A percentile compares a stretch with the other conserved stretches of the same genome.
These are phyloP conservation scores for Leucozona laternaria DNA, from an alignment of 2,888 invertebrate species.

Conservation along the genomic window DNA sequence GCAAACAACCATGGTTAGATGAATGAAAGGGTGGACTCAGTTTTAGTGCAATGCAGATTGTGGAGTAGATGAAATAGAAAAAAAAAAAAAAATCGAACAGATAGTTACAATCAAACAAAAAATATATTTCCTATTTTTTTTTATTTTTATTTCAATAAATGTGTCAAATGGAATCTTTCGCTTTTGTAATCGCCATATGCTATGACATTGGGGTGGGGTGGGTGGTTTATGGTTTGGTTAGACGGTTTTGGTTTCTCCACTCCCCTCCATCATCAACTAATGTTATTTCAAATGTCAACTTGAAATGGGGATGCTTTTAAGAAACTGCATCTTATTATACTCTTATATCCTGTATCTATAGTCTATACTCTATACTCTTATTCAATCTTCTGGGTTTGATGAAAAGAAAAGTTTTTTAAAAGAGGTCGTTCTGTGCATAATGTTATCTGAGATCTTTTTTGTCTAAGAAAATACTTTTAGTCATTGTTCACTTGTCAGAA, in stretches of 20 bases:
- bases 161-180: conserved; percentile 64
- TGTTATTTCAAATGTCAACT: conserved; percentile 46
- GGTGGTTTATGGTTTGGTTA: background rate
- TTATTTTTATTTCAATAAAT: conserved; percentile 51
- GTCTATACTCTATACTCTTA: background rate
- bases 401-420: conserved; percentile 36
- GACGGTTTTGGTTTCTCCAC: background rate
- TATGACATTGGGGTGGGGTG: conserved; percentile 10
- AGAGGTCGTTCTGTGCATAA: conserved; percentile 29
- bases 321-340: conserved; percentile 45
- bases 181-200: conserved; percentile 58
- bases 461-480: conserved; percentile 36
- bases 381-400: conserved; percentile 39
- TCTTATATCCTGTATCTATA: background rate
- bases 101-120: conserved; percentile 16
- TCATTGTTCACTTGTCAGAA: conserved; percentile 58
- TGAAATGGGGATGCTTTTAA: conserved; percentile 12
- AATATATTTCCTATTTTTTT: conserved; percentile 19
- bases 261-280: conserved; percentile 34
- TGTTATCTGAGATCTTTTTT: conserved; percentile 40
- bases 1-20: conserved; percentile 55
- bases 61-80: conserved; percentile 10
- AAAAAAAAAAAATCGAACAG: conserved; percentile 14
- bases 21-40: conserved; percentile 49
- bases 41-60: conserved; percentile 48